Percentiles rank a stretch among this genome's conserved stretches.
These are phyloP conservation scores for Sarcophaga carnaria DNA, from an alignment of 2,888 invertebrate genomes.

Conservation along the genomic window DNA sequence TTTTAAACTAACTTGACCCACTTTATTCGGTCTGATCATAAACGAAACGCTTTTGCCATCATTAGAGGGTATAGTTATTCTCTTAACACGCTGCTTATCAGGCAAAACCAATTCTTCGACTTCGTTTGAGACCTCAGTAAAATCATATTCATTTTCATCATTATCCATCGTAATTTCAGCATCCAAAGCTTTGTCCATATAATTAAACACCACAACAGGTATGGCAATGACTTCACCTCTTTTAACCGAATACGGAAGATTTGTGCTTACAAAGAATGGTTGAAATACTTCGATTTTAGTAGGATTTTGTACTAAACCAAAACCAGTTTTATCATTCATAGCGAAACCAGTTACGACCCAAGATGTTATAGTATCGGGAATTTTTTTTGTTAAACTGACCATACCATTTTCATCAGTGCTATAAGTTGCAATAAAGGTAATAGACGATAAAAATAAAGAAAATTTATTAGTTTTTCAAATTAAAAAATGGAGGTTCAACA, in stretches of 20 bases:
- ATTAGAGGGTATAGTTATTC: constrained; percentile 86
- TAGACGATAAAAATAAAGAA: constrained; percentile 12
- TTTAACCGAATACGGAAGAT: constrained; percentile 94
- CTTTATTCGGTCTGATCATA: constrained; percentile 88
- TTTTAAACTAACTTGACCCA: constrained; percentile 89
- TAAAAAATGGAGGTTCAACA: not conserved
- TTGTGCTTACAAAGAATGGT: constrained; percentile 92
- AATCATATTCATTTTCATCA: constrained; percentile 90
- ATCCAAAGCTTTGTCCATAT: constrained; percentile 88
- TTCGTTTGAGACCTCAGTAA: constrained; percentile 90
- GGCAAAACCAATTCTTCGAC: constrained; percentile 86
- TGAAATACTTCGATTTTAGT: constrained; percentile 89
- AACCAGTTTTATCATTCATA: constrained; percentile 87
- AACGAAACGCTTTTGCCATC: constrained; percentile 91
- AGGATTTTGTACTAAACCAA: constrained; percentile 88
- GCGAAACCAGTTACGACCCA: constrained; percentile 94
- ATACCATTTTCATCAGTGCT: constrained; percentile 75
- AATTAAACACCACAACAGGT: constrained; percentile 94
- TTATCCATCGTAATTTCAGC: constrained; percentile 94
- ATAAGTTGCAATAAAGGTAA: not conserved
- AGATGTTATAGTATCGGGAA: constrained; percentile 92
- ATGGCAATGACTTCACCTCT: constrained; percentile 95
- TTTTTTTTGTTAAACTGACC: constrained; percentile 82
- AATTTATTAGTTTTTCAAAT: constrained; percentile 1
- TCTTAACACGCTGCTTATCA: constrained; percentile 77